Percentiles rank a stretch among this genome's conserved stretches.
These are phyloP conservation scores for Adelphocoris suturalis DNA, from an alignment of 2,888 invertebrate genomes.

Conservation along the genomic window DNA sequence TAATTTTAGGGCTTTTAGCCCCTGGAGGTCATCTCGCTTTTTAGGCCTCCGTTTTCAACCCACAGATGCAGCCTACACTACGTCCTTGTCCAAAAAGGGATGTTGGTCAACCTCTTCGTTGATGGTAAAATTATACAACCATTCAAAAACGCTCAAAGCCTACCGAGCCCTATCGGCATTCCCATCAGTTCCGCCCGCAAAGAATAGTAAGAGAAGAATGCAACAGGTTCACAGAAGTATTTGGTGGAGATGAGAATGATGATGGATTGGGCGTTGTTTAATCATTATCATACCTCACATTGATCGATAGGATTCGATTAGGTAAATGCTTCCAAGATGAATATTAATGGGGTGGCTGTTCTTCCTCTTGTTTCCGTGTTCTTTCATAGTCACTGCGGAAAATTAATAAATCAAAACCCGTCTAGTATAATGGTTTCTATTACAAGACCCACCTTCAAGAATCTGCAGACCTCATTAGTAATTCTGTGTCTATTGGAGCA, in stretches of 20 bases:
- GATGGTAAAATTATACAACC: background rate
- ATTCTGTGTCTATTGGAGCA: too few relatives aligned
- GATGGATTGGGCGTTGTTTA: background rate
- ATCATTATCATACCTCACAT: background rate
- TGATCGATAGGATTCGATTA: background rate
- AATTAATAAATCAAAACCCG: too few relatives aligned
- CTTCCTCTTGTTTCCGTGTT: too few relatives aligned
- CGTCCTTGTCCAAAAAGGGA: background rate
- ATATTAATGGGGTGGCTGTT: too few relatives aligned
- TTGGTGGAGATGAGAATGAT: background rate
- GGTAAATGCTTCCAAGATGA: too few relatives aligned
- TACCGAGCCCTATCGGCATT: background rate
- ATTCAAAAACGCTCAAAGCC: background rate
- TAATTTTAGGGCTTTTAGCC: constrained; percentile 21
- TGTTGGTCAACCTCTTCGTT: constrained; percentile 7
- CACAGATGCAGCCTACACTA: background rate
- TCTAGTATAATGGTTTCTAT: too few relatives aligned
- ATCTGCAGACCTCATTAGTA: too few relatives aligned
- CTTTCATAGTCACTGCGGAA: too few relatives aligned
- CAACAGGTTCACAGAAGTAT: background rate
- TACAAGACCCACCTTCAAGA: too few relatives aligned
- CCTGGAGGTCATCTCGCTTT: background rate
- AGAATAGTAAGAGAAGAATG: background rate
- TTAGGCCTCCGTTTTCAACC: constrained; percentile 9
- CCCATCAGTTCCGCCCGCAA: background rate